These are phyloP conservation scores for Drosophila paulistorum DNA, from an alignment of 1,140 invertebrate species.

Conservation along the genomic window DNA sequence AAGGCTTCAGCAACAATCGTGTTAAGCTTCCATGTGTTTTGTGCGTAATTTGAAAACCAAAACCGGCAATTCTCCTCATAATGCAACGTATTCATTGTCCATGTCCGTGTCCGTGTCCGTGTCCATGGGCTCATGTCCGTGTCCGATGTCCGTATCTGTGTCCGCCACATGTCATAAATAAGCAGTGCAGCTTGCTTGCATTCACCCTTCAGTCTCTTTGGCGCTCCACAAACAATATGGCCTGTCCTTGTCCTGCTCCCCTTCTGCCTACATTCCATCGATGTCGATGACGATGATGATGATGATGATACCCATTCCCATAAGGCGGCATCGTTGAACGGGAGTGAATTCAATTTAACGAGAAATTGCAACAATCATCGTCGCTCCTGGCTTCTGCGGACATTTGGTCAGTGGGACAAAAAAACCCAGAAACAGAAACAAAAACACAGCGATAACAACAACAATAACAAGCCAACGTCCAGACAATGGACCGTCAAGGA, in stretches of 20 bases:
- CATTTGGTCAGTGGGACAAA: slow-evolving; percentile 26
- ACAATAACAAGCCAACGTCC: slow-evolving; percentile 37
- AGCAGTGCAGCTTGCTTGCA: slow-evolving; percentile 56
- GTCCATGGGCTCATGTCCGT: background rate
- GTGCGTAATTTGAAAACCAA: slow-evolving; percentile 68
- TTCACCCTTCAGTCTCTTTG: background rate
- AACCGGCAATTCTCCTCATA: slow-evolving; percentile 62
- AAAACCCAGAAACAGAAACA: slow-evolving; percentile 37
- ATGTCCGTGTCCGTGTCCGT: slow-evolving; percentile 28
- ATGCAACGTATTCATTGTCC: slow-evolving; percentile 53
- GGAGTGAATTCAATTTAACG: slow-evolving; percentile 79
- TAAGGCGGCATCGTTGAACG: slow-evolving; percentile 56
- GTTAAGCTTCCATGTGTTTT: slow-evolving; percentile 67
- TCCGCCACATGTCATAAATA: slow-evolving; percentile 73
- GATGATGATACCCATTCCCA: slow-evolving; percentile 30
- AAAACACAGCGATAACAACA: background rate
- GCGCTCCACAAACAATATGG: background rate
- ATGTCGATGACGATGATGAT: background rate
- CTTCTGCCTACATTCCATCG: background rate
- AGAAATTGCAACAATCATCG: slow-evolving; percentile 80
- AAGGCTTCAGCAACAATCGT: slow-evolving; percentile 45
- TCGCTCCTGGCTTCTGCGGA: slow-evolving; percentile 55
- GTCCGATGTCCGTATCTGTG: background rate
- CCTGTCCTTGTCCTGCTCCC: background rate
- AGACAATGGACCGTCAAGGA: slow-evolving; percentile 60